phyloP scores from a whole-genome alignment of 1,140 invertebrate species.

The Armadillidium nasatum region DNA sequence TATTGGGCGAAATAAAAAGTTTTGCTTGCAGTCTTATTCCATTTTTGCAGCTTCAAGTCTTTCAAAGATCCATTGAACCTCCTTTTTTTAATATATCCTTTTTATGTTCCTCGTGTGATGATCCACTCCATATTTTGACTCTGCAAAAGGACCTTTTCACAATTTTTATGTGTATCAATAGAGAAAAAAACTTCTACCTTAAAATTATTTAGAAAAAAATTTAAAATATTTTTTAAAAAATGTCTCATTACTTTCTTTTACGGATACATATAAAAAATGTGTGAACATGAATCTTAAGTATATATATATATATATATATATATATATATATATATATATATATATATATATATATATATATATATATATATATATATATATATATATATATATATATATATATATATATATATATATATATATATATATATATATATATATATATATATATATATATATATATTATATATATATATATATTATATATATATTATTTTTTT shows the following conservation, averaged over 20 bases:
- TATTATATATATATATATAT: neutral
- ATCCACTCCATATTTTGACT: neutral
- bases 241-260: neutral
- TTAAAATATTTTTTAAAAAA: neutral
- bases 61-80: no score
- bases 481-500: neutral
- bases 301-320: neutral
- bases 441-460: neutral
- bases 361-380: constrained; percentile 6
- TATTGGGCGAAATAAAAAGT: no score
- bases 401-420: neutral
- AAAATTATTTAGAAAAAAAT: neutral
- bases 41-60: no score
- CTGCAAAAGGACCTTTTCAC: neutral
- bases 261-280: neutral
- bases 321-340: neutral
- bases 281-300: neutral
- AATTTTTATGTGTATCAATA: neutral
- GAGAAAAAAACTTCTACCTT: neutral
- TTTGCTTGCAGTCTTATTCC: no score
- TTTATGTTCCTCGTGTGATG: neutral
- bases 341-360: constrained; percentile 19
- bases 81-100: no score
- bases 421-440: neutral
- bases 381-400: neutral